A percentile compares a stretch with the other conserved stretches of the same genome.
Conservation (phyloP, 2,888 invertebrate genomes). For the Omphaloscelis lunosa region DNA sequence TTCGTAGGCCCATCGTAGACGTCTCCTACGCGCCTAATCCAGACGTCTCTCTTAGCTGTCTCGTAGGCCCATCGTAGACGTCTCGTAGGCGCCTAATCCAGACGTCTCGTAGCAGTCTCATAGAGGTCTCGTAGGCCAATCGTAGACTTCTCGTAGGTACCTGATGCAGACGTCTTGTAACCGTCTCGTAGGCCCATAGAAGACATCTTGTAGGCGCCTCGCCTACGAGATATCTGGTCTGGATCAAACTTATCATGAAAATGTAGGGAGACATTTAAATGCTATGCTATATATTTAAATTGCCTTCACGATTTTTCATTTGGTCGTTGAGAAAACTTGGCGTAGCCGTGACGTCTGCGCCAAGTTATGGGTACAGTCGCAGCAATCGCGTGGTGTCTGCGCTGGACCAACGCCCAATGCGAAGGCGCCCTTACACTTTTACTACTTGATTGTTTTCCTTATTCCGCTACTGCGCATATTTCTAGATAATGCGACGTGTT, state of each 20-base stretch:
- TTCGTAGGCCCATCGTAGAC: background rate
- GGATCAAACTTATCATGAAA: background rate
- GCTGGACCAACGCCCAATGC: slow-evolving; percentile 10
- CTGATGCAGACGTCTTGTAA: background rate
- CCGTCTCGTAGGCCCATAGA: background rate
- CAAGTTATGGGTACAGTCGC: background rate
- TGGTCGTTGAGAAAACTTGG: background rate
- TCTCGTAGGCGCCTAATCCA: background rate
- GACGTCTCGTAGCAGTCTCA: background rate
- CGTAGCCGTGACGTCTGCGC: no score
- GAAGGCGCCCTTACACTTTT: slow-evolving; percentile 54
- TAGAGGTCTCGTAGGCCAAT: background rate
- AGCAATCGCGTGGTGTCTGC: background rate
- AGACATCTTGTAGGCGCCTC: no score
- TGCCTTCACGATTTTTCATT: background rate
- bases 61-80: background rate
- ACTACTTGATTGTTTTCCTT: slow-evolving; percentile 58
- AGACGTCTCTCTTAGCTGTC: background rate
- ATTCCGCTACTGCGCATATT: slow-evolving; percentile 72
- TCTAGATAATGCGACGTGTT: slow-evolving; percentile 70
- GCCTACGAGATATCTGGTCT: no score
- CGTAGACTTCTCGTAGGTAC: background rate
- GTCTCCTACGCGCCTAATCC: background rate
- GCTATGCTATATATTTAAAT: background rate
- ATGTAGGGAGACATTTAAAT: background rate